These are phyloP conservation scores for Martes martes DNA, from an alignment of 2,113 vertebrate species.

Conservation along the genomic window DNA sequence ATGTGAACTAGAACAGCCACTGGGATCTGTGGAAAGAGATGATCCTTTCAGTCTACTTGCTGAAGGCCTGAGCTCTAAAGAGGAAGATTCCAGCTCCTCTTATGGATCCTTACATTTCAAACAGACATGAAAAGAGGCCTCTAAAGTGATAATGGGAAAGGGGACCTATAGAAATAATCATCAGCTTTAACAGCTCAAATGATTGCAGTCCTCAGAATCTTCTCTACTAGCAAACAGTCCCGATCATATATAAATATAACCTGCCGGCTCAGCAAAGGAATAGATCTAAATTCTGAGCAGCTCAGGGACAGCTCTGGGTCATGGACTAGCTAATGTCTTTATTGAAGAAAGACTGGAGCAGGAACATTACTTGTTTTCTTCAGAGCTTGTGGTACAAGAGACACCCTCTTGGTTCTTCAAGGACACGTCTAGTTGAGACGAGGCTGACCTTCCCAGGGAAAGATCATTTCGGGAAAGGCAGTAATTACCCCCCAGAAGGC, in stretches of 20 bases:
- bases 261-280: background rate
- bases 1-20: background rate
- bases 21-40: background rate
- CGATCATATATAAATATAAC: background rate
- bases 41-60: background rate
- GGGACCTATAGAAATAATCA: background rate
- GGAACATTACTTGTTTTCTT: background rate
- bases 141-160: background rate
- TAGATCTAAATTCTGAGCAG: background rate
- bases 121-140: background rate
- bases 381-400: background rate
- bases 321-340: background rate
- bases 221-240: background rate
- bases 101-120: background rate
- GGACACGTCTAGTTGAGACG: background rate
- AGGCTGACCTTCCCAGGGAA: background rate
- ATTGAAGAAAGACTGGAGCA: background rate
- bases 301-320: background rate
- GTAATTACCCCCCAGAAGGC: background rate
- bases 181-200: background rate
- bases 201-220: background rate
- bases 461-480: slow-evolving; percentile 18
- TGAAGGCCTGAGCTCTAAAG: background rate
- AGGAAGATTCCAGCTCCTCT: background rate
- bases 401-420: background rate